Conservation (phyloP, 2,888 invertebrate genomes). For the Vannuccia rotundouncinata region DNA sequence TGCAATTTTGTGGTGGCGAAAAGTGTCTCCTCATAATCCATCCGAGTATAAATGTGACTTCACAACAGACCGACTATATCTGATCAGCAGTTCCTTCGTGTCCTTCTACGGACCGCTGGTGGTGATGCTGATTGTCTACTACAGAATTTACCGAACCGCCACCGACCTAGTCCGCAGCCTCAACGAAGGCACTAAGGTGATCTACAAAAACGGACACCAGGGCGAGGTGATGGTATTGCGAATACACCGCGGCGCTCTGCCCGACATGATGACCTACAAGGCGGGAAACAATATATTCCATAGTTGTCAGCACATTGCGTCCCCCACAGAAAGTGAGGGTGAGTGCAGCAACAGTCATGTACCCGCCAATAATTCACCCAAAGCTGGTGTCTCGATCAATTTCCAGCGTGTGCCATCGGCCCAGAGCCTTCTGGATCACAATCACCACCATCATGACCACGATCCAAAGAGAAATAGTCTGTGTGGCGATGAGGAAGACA, state of each 20-base stretch:
- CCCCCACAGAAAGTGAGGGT: not conserved
- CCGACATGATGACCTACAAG: not conserved
- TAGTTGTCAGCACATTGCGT: not conserved
- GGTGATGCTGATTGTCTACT: conserved; percentile 97
- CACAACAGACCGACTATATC: conserved; percentile 88
- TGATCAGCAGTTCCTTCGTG: conserved; percentile 92
- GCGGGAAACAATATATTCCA: not conserved
- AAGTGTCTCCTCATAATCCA: not conserved
- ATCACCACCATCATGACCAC: not conserved
- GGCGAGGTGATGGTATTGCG: conserved; percentile 67
- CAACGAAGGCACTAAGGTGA: conserved; percentile 74
- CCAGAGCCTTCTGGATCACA: no score
- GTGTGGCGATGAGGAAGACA: conserved; percentile 14
- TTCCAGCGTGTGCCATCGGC: conserved; percentile 3
- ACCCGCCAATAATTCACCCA: no score
- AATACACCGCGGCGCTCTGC: conserved; percentile 71
- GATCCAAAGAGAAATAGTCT: not conserved
- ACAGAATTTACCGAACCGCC: conserved; percentile 86
- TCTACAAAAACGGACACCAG: conserved; percentile 60
- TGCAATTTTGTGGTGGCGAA: conserved; percentile 68
- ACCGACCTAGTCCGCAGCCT: conserved; percentile 81
- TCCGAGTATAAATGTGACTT: conserved; percentile 68
- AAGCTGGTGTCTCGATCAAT: not conserved
- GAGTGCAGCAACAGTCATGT: not conserved
- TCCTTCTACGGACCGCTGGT: conserved; percentile 92